Evolutionary conservation across 2,797 vertebrate genomes (phyloP), one percentile per base, ranked within the genome.

Genomic region (Rhinophrynus dorsalis): DNA sequence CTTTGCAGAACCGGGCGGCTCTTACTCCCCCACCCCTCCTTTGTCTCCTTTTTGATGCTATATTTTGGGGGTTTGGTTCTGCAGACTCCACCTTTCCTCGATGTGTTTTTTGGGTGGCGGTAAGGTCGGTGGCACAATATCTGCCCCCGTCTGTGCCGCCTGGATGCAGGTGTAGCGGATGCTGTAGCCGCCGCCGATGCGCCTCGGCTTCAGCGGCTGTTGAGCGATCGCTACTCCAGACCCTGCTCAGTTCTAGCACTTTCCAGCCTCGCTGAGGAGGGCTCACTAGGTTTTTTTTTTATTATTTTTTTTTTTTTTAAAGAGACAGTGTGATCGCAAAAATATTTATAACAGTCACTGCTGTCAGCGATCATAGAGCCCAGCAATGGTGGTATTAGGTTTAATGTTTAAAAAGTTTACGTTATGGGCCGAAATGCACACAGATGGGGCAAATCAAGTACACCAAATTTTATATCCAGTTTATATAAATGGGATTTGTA

Each of bases 211-310:
- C 60, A 63, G 60, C 60, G 44, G 57, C 23, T 60, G 57, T 30
- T 60, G 57, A 42, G 57, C 37, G 38, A 60, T 60, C 60, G 51
- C 67, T 85, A 88, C 86, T 88, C 88, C 88, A 89, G 88, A 91
- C 89, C 88, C 80, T 78, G 86, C 84, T 85, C 86, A 68, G 81
- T 91, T 92, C 90, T 90, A 91, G 90, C 87, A 89, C 85, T 89
- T 92, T 92, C 90, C 86, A 87, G 88, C 87, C 85, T 88, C 85
- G 81, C 84, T 83, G 87, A 85, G 80, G 81, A 79, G 67, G 67
- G 67, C 50, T 61, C 48, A 54, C 30, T 38, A 6, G 3, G 5
- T 75, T 81, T 82, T 81, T 77, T 76, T 61, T 78, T 81, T 78
- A 79, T 75, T 24, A 75, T 74, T 81, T 80, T 77, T 81, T 78